Percentiles rank a stretch among this genome's conserved stretches.
These are phyloP conservation scores for Thryonomys swinderianus DNA, from an alignment of 2,113 vertebrate species.

Conservation along the genomic window DNA sequence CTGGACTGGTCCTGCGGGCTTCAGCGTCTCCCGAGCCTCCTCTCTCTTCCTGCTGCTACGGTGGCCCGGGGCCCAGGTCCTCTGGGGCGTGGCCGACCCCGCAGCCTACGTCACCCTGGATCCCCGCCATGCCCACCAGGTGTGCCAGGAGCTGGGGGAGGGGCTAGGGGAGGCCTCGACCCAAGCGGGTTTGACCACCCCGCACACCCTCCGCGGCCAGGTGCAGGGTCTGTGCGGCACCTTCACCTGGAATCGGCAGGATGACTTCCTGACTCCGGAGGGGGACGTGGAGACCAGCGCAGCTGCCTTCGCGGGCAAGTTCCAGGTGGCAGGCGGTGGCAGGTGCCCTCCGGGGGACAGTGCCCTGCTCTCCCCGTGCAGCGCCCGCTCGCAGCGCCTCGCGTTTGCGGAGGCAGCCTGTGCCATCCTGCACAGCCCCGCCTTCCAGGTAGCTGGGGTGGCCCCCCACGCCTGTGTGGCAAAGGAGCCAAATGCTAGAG, in stretches of 20 bases:
- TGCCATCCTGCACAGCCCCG: slow-evolving; percentile 81
- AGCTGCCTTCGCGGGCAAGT: slow-evolving; percentile 88
- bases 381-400: slow-evolving; percentile 85
- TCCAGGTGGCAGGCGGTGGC: slow-evolving; percentile 76
- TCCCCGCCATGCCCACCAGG: slow-evolving; percentile 91
- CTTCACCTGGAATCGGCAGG: slow-evolving; percentile 92
- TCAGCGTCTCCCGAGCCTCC: slow-evolving; percentile 87
- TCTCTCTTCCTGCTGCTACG: slow-evolving; percentile 92
- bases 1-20: slow-evolving; percentile 82
- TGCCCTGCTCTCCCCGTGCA: slow-evolving; percentile 83
- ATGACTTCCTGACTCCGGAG: slow-evolving; percentile 93
- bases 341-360: slow-evolving; percentile 78
- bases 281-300: slow-evolving; percentile 91
- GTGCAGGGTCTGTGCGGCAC: slow-evolving; percentile 95
- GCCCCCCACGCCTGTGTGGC: neutral
- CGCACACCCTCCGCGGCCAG: slow-evolving; percentile 64
- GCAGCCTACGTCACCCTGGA: slow-evolving; percentile 88
- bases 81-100: slow-evolving; percentile 91
- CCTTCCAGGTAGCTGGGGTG: slow-evolving; percentile 90
- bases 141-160: slow-evolving; percentile 58
- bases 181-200: neutral
- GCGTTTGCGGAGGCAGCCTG: slow-evolving; percentile 88
- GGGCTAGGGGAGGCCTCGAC: rapidly evolving
- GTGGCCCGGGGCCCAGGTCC: slow-evolving; percentile 88
- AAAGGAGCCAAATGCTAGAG: neutral